Evolutionary conservation across 2,797 vertebrate species (phyloP).

Genomic region (Capromys pilorides): DNA sequence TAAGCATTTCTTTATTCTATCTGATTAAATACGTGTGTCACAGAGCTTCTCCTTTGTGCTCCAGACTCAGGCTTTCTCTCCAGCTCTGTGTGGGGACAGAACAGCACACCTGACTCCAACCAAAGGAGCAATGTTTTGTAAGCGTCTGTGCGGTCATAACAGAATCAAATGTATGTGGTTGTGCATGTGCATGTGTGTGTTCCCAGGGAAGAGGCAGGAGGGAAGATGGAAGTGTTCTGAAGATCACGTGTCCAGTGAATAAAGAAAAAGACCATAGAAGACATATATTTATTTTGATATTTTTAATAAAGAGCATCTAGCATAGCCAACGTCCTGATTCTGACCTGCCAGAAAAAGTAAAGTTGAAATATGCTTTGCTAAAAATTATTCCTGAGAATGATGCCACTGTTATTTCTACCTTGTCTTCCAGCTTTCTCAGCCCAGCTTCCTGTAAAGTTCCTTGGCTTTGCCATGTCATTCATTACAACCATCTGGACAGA

Average conservation of each 20-base stretch:
- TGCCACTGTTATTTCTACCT: not conserved
- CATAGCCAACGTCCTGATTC: not conserved
- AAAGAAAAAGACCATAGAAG: conserved; percentile 12
- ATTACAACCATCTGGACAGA: not conserved
- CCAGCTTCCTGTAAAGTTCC: not conserved
- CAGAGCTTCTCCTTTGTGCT: not conserved
- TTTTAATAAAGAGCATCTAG: conserved; percentile 1
- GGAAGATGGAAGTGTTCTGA: not conserved
- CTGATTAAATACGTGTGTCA: not conserved
- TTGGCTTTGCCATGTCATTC: not conserved
- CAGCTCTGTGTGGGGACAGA: not conserved
- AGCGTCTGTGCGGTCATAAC: not conserved
- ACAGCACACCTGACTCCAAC: not conserved
- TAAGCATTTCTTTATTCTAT: not conserved
- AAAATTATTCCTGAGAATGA: not conserved
- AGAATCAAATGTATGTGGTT: not conserved
- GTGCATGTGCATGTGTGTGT: not conserved
- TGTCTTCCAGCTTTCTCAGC: not conserved
- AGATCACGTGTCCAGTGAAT: not conserved
- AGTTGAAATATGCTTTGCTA: conserved; percentile 17
- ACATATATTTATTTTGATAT: not conserved
- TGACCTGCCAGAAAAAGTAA: not conserved
- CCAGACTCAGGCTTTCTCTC: not conserved
- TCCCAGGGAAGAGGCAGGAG: not conserved
- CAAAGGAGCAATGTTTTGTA: not conserved